Evolutionary conservation across 2,113 vertebrate species (phyloP), one percentile per base, ranked within the genome.

Genomic region (Podiceps cristatus): DNA sequence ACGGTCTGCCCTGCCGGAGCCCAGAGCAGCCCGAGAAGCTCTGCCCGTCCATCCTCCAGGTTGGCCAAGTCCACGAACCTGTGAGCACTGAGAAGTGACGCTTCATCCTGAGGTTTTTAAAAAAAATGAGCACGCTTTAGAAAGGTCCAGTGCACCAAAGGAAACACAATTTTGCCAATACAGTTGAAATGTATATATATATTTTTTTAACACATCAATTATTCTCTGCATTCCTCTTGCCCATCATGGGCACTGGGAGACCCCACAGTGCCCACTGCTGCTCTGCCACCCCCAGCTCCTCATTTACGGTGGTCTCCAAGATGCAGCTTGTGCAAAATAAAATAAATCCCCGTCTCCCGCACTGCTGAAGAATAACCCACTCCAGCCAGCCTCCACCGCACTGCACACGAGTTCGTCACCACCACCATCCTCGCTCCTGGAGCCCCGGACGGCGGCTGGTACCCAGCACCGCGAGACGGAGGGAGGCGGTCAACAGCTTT

Each of bases 31-130:
- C 53, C 0, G 0, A 58, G 37, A 40, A 71, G 42, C 31, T 52
- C 40, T 42, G n/a, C 12, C 53, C 9, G 0, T 62, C 40, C 12
- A 0, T 31, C 17, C 28, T 59, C 28, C 28, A 28, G 0, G 0
- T 13, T 23, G 64, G 58, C 45, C 37, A 27, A 40, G 33, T 10
- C 50, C 63, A 3, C 13, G 42, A 75, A n/a, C 23, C 19, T 45
- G 35, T 29, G 77, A 53, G 33, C 28, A 3, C 44, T 40, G 16
- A 52, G 56, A 63, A 80, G 9, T 35, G 17, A 35, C 15, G 7
- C 35, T 24, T 81, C 42, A 10, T 33, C 28, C 37, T 7, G 40
- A 63, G 6, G 1, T 13, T 74, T 74, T 63, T 56, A 2, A 31
- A 55, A 72, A 56, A 72, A 56, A 49, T 5, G 1, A 50, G 35